Base-by-base conservation (phyloP, 1,140 invertebrate genomes). In the Ylistrum balloti region DNA sequence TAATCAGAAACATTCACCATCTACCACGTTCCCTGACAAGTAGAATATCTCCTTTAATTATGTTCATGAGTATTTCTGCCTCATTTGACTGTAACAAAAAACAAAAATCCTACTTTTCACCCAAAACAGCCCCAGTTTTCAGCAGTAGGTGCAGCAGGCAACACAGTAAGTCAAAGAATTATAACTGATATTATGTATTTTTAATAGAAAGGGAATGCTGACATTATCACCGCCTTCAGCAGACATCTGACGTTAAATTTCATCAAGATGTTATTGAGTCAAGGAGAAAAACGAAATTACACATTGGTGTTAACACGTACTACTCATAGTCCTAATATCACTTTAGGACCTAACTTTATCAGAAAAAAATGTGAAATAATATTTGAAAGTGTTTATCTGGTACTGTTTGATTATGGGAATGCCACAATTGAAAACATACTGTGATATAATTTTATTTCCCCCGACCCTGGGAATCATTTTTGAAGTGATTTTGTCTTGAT, bases 121-220 rank as follows among this genome's bases (percentile, higher is more conserved):
- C n/a, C n/a, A n/a, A n/a, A n/a, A n/a, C n/a, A n/a, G n/a, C n/a
- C n/a, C n/a, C n/a, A n/a, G n/a, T n/a, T n/a, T n/a, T n/a, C n/a
- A n/a, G n/a, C n/a, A n/a, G n/a, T n/a, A n/a, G n/a, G n/a, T n/a
- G n/a, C 35, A 38, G 35, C 13, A 38, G 35, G 35, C 35, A 38
- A 38, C n/a, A 28, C 56, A 74, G 56, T 74, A 28, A 74, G 56
- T 74, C 56, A 74, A 28, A 74, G 56, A 74, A 28, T 74, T 74
- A 74, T 74, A 74, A 74, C 28, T 74, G 56, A 74, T 74, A 74
- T 74, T 74, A 74, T 74, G 56, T 74, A 74, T 74, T 74, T 74
- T 74, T 74, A 74, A 74, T 74, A 74, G 56, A 74, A 74, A 74
- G 56, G n/a, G 56, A 28, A 74, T 74, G 56, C 56, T 2, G 56